These are phyloP conservation scores for Gasterosteus aculeatus DNA, from an alignment of 2,113 vertebrate species.

Conservation along the genomic window DNA sequence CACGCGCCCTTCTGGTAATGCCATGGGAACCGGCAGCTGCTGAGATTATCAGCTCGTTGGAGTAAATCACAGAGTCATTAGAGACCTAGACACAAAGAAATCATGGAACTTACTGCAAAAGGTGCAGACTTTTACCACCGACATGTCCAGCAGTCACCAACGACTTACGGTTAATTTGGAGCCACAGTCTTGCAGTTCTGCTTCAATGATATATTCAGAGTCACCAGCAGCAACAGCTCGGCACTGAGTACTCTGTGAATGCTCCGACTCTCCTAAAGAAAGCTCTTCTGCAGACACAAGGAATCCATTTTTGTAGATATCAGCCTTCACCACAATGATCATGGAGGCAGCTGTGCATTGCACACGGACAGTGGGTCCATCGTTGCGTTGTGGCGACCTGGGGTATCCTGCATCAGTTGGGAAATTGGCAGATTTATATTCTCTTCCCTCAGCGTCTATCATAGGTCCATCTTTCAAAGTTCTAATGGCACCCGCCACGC, in stretches of 20 bases:
- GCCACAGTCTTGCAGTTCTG: constrained; percentile 54
- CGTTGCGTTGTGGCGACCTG: fast-evolving
- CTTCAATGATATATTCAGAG: constrained; percentile 38
- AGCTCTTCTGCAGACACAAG: constrained; percentile 35
- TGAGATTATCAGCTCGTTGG: constrained; percentile 44
- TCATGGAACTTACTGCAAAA: not conserved
- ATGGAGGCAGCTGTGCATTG: constrained; percentile 45
- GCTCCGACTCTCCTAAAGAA: constrained; percentile 21
- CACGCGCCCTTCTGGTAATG: constrained; percentile 26
- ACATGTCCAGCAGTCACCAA: not conserved
- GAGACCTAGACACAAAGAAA: constrained; percentile 12
- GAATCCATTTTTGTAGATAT: constrained; percentile 9
- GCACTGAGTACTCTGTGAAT: constrained; percentile 8
- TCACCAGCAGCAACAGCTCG: constrained; percentile 13
- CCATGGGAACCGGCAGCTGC: constrained; percentile 11
- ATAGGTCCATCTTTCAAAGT: constrained; percentile 40
- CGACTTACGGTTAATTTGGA: constrained; percentile 38
- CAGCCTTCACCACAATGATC: constrained; percentile 37
- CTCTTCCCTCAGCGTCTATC: constrained; percentile 49
- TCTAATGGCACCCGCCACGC: constrained; percentile 19
- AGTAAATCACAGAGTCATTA: constrained; percentile 51
- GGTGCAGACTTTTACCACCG: not conserved
- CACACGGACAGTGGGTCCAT: not conserved
- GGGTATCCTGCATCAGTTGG: not conserved
- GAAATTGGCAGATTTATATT: constrained; percentile 35